Evolutionary conservation across 1,140 invertebrate genomes (phyloP).

Genomic region (Oedothorax gibbosus): DNA sequence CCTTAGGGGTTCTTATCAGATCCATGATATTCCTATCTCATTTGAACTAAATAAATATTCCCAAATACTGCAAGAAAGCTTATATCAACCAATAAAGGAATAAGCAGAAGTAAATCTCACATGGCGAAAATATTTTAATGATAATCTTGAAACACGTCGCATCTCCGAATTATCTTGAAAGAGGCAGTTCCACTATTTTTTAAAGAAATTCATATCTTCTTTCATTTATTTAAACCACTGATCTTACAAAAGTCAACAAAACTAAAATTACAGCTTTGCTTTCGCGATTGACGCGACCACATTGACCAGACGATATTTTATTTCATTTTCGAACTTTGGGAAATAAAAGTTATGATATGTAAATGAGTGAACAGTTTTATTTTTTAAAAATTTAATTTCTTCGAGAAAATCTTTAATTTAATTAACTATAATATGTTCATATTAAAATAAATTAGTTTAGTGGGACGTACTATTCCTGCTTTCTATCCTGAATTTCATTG

Average conservation of each 20-base stretch:
- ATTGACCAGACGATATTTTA: no score
- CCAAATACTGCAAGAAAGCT: neutral
- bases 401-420: no score
- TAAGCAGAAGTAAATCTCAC: constrained; percentile 43
- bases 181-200: neutral
- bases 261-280: neutral
- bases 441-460: no score
- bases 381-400: no score
- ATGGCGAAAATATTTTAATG: constrained; percentile 40
- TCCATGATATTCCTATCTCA: constrained; percentile 51
- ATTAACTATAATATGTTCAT: no score
- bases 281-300: no score
- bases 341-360: no score
- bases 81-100: constrained; percentile 31
- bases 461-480: no score
- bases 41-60: constrained; percentile 7
- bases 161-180: neutral
- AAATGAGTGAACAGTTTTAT: no score
- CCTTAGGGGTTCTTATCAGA: constrained; percentile 57
- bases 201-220: constrained; percentile 5
- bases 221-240: neutral
- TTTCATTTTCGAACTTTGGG: no score
- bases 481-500: no score
- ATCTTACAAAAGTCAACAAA: neutral
- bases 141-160: constrained; percentile 25